A percentile compares a stretch with the other conserved stretches of the same genome.
Conservation (phyloP, 2,888 invertebrate genomes). For the Drosophila longiperda region DNA sequence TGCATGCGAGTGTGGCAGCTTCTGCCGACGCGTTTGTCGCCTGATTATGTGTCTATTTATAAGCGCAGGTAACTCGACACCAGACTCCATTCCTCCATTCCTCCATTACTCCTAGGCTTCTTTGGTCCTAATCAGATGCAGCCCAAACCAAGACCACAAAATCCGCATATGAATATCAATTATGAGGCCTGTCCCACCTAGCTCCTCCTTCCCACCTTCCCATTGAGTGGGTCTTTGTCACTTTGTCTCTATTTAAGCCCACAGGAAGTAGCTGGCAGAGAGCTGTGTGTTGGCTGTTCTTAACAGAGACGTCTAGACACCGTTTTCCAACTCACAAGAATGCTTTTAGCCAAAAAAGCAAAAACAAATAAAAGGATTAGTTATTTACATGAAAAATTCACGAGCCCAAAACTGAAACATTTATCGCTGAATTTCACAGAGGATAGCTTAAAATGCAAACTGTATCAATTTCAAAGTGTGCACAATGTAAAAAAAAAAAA, state of each 20-base stretch:
- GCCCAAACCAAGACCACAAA: conserved; percentile 41
- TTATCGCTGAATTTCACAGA: neutral
- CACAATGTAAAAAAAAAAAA: too few species aligned
- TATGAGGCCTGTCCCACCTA: conserved; percentile 25
- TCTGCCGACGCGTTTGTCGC: conserved; percentile 66
- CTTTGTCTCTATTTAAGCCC: conserved; percentile 16
- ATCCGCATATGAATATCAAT: conserved; percentile 76
- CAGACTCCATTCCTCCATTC: neutral
- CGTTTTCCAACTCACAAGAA: conserved; percentile 31
- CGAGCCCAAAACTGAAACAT: conserved; percentile 12
- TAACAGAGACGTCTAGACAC: conserved; percentile 64
- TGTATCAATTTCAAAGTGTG: neutral
- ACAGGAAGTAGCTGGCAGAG: conserved; percentile 4
- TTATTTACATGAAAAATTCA: conserved; percentile 47
- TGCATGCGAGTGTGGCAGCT: conserved; percentile 48
- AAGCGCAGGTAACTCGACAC: conserved; percentile 58
- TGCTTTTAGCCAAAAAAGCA: conserved; percentile 58
- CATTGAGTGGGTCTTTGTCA: conserved; percentile 16
- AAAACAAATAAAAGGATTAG: conserved; percentile 17
- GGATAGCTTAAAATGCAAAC: neutral
- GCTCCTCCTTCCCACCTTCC: neutral
- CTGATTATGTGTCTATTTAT: conserved; percentile 80
- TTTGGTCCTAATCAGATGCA: conserved; percentile 74
- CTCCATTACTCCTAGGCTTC: conserved; percentile 1
- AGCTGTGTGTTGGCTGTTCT: neutral